These are phyloP conservation scores for Periparus ater DNA, from an alignment of 2,797 vertebrate genomes.

Conservation along the genomic window DNA sequence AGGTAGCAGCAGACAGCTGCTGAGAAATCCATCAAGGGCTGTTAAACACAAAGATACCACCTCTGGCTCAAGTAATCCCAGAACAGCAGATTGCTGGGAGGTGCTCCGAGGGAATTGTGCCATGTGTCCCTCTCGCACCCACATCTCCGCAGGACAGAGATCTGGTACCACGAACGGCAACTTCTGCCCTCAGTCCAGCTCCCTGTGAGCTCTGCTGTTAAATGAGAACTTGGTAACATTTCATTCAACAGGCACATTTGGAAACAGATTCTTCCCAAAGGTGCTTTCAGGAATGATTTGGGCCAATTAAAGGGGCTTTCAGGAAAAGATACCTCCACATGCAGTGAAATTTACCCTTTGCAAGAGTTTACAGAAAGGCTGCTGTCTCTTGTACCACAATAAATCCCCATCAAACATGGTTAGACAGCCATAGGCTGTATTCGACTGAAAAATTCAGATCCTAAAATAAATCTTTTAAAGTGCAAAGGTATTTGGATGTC, in stretches of 20 bases:
- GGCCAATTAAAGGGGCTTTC: not conserved
- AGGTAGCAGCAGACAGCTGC: constrained; percentile 43
- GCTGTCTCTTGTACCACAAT: not conserved
- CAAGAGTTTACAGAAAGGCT: not conserved
- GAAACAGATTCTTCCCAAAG: not conserved
- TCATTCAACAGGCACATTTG: not conserved
- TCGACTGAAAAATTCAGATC: not conserved
- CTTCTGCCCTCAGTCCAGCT: not conserved
- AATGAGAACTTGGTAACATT: not conserved
- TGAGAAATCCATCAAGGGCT: constrained; percentile 40
- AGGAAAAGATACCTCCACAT: not conserved
- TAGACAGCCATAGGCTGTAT: not conserved
- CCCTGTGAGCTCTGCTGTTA: not conserved
- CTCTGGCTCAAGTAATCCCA: not conserved
- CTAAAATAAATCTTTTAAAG: not conserved
- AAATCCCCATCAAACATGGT: not conserved
- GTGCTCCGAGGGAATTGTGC: not conserved
- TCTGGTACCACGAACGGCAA: accelerated
- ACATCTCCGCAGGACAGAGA: accelerated
- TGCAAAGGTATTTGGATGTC: not conserved
- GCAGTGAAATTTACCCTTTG: not conserved
- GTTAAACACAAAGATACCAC: constrained; percentile 21
- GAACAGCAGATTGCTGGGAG: not conserved
- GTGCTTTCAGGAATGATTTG: not conserved
- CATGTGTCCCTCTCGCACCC: accelerated